phyloP scores from a whole-genome alignment of 1,140 invertebrate species.

The Apis cerana region DNA sequence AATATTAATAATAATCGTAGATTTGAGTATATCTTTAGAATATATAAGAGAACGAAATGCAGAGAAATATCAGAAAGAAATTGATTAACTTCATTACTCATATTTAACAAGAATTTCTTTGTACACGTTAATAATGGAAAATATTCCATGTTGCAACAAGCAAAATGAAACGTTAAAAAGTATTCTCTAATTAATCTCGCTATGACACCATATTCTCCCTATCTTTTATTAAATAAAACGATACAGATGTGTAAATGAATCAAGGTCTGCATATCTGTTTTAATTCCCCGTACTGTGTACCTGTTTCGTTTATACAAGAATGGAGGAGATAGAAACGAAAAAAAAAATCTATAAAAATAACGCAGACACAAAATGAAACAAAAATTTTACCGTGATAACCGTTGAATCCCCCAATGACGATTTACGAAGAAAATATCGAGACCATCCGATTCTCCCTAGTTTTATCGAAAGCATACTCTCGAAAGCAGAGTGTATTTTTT shows the following conservation, averaged over 20 bases:
- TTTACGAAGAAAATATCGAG: conserved; percentile 25
- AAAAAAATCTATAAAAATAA: neutral
- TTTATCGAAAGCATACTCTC: neutral
- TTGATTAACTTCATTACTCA: neutral
- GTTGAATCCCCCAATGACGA: neutral
- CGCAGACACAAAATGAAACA: conserved; percentile 1
- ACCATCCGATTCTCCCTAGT: neutral
- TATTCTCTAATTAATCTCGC: conserved; percentile 17
- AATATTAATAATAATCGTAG: no score
- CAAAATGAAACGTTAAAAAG: neutral
- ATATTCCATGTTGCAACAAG: neutral
- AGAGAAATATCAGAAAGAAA: neutral
- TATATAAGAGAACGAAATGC: neutral
- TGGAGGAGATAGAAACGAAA: no score
- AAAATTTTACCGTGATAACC: conserved; percentile 14
- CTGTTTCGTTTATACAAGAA: neutral
- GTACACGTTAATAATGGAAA: no score
- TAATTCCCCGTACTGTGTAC: neutral
- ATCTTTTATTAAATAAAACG: conserved; percentile 5
- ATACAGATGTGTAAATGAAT: neutral
- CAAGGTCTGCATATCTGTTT: neutral
- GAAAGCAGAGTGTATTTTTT: neutral
- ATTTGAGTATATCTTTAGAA: no score
- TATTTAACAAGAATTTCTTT: neutral
- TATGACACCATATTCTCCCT: neutral